phyloP scores from a whole-genome alignment of 2,113 vertebrate genomes.

The Oryzias woworae region DNA sequence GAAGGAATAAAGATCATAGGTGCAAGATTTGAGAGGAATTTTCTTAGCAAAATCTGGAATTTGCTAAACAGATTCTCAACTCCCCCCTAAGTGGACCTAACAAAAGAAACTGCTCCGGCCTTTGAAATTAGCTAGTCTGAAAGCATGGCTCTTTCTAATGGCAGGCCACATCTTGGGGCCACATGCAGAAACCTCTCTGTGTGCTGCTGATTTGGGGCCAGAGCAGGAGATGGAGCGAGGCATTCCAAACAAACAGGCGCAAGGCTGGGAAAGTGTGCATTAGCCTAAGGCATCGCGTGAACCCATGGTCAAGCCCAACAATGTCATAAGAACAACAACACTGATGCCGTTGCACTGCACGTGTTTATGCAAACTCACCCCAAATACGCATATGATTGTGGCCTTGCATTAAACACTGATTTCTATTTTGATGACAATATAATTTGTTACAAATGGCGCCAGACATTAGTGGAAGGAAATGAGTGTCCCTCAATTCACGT shows the following conservation, averaged over 20 bases:
- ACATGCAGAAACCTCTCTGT: slow-evolving; percentile 44
- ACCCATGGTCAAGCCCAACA: slow-evolving; percentile 26
- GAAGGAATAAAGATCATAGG: slow-evolving; percentile 2
- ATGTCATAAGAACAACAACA: slow-evolving; percentile 23
- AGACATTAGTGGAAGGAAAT: slow-evolving; percentile 53
- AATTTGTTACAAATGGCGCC: slow-evolving; percentile 39
- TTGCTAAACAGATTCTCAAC: slow-evolving; percentile 41
- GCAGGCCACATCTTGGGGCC: slow-evolving; percentile 62
- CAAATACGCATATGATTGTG: not conserved
- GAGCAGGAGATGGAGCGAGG: slow-evolving; percentile 25
- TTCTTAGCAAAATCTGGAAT: slow-evolving; percentile 35
- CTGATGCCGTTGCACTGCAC: not conserved
- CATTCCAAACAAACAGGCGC: slow-evolving; percentile 54
- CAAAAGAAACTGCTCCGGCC: slow-evolving; percentile 35
- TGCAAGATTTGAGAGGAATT: slow-evolving; percentile 33
- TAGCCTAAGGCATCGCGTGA: slow-evolving; percentile 48
- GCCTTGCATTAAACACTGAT: slow-evolving; percentile 18
- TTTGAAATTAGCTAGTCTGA: slow-evolving; percentile 48
- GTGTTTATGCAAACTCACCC: slow-evolving; percentile 2
- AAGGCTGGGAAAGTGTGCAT: slow-evolving; percentile 22
- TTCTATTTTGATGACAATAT: slow-evolving; percentile 23
- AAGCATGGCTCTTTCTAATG: slow-evolving; percentile 46
- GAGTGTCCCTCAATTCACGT: slow-evolving; percentile 41
- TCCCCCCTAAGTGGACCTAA: slow-evolving; percentile 16
- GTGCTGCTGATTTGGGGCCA: slow-evolving; percentile 22